Conservation (phyloP, 2,797 vertebrate species). For the Tauraco hartlaubi region DNA sequence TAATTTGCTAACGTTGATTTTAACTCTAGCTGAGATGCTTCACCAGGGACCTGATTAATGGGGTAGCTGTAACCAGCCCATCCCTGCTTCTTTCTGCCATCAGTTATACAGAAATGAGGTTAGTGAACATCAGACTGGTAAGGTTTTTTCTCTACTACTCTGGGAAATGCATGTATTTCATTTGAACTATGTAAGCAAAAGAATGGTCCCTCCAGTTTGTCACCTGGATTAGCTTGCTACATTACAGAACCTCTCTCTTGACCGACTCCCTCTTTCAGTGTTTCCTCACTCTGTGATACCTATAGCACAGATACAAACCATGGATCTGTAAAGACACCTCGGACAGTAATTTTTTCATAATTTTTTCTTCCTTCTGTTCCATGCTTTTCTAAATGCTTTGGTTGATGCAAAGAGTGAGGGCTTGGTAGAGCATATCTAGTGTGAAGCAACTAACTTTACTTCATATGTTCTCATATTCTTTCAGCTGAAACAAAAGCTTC, state of each 20-base stretch:
- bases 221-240: not conserved
- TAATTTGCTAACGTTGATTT: constrained; percentile 64
- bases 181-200: not conserved
- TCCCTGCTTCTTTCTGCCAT: constrained; percentile 34
- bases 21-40: constrained; percentile 65
- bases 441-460: not conserved
- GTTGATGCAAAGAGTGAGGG: not conserved
- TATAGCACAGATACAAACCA: not conserved
- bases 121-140: constrained; percentile 6
- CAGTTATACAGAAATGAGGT: constrained; percentile 47
- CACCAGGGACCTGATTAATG: constrained; percentile 59
- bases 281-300: not conserved
- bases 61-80: constrained; percentile 39
- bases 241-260: not conserved
- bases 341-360: not conserved
- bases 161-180: not conserved
- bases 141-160: not conserved
- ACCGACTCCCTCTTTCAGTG: not conserved
- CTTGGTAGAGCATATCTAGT: not conserved
- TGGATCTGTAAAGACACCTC: not conserved
- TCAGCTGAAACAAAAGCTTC: not conserved
- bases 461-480: not conserved
- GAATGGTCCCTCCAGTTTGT: not conserved
- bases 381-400: not conserved
- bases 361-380: not conserved